Base-by-base conservation (phyloP, 2,888 invertebrate genomes). In the Dendrolimus houi region DNA sequence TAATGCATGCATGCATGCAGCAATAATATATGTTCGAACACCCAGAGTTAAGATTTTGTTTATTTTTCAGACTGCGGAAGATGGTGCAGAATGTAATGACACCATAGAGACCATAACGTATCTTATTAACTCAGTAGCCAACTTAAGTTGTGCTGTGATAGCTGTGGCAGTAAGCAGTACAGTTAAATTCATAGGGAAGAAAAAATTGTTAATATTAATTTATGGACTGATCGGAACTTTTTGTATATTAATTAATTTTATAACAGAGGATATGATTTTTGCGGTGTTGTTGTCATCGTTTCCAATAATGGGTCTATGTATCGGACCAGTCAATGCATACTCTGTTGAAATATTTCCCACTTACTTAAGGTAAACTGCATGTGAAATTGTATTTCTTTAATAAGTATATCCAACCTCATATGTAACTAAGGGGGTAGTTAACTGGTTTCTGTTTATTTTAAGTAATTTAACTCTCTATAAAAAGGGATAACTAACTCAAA, bases 281-380 rank as follows among this genome's bases (percentile, higher is more conserved):
- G 85, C 89, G 0, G 73, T 82, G 12, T 69, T 88, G 1, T 61
- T 91, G 41, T 84, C 88, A 0, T 72, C 84, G 0, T 60, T 88
- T 8, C 84, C 85, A 7, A 60, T 91, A 0, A 70, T 79, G 62
- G 88, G 79, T 0, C 60, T 89, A 1, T 76, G 74, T 1, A 80
- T 91, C 53, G 91, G 91, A 1, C 87, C 91, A 0, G 72, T 89
- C 1, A 91, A 89, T 61, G 87, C 90, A 0, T 91, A 76, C 64
- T 77, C 85, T 54, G 86, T 90, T 7, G 83, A 85, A 62, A 81
- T 89, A 58, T 91, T 90, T 55, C 91, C 91, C 0, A 91, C 90
- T 1, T 67, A 86, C 68, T 76, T 89, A 55, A 86, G 91, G 91
- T 91, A 64, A 47, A 9, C 3, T 47, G 8, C 7, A 9, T 7